Evolutionary conservation across 2,888 invertebrate species (phyloP), one percentile per base, ranked within the genome.

Genomic region (Drosophila yooni): DNA sequence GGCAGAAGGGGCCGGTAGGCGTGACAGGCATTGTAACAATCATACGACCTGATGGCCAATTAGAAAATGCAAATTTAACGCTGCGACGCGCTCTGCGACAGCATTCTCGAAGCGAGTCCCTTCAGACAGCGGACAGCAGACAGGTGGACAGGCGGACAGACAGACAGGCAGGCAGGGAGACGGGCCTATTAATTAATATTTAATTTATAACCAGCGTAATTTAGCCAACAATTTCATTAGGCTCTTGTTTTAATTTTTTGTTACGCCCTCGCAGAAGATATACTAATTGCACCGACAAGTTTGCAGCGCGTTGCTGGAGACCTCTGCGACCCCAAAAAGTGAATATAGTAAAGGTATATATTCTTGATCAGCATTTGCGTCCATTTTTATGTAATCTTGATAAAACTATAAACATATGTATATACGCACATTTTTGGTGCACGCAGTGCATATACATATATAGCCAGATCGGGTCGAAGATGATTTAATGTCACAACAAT

Each of bases 111-210:
- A 18, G 50, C 54, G 53, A 36, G 51, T 75, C 58, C 62, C 34
- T 58, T 59, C 62, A 54, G 70, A 53, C 52, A 27, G 31, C 46
- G n/a, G 27, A 29, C 38, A 27, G 31, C 46, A 21, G 27, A 29
- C 38, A n/a, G 5, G 11, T 7, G 15, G 21, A 21, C 31, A 11
- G n/a, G 13, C 34, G 21, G 38, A n/a, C 53, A 13, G 8, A 15
- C 25, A 34, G 50, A 56, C 34, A 50, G 40, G 11, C 48, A 33
- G 29, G 10, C 8, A 31, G 21, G 36, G 25, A 31, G 61, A 63
- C 74, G 51, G 70, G 78, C 59, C 89, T 89, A 84, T 84, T 84
- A 84, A 89, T 89, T 82, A 87, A 84, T 89, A 84, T 89, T 89
- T 89, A 84, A 89, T 88, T 84, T 85, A 89, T 84, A 71, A 73